Evolutionary conservation across 1,140 invertebrate genomes (phyloP).

Genomic region (Sinonovacula constricta): DNA sequence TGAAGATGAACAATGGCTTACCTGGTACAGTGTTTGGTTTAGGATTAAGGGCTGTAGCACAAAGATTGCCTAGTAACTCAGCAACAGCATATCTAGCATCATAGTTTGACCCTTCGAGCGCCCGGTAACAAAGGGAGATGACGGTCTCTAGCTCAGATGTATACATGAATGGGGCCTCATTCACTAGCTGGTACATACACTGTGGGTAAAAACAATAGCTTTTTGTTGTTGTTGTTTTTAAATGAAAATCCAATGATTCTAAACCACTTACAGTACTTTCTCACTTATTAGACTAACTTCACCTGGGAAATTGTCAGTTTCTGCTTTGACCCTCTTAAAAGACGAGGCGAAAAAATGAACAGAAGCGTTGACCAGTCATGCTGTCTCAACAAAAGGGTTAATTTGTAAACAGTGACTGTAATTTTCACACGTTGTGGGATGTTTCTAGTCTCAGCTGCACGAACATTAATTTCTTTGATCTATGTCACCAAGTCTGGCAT

Average conservation of each 20-base stretch:
- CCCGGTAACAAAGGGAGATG: conserved; percentile 92
- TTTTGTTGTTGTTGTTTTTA: neutral
- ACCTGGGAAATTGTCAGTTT: no score
- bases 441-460: no score
- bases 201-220: conserved; percentile 73
- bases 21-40: conserved; percentile 58
- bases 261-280: neutral
- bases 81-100: conserved; percentile 95
- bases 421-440: no score
- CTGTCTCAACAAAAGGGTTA: no score
- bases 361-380: no score
- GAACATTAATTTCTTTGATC: no score
- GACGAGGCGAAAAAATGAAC: no score
- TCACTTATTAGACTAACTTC: neutral
- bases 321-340: no score
- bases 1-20: no score
- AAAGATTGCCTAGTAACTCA: conserved; percentile 90
- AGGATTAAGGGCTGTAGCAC: conserved; percentile 88
- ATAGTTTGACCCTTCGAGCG: conserved; percentile 96
- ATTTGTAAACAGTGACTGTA: no score
- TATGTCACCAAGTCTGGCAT: no score
- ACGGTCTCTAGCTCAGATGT: conserved; percentile 94
- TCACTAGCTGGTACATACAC: conserved; percentile 93
- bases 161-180: conserved; percentile 92
- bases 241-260: neutral